Conservation (phyloP, 2,113 vertebrate genomes). For the Vombatus ursinus region DNA sequence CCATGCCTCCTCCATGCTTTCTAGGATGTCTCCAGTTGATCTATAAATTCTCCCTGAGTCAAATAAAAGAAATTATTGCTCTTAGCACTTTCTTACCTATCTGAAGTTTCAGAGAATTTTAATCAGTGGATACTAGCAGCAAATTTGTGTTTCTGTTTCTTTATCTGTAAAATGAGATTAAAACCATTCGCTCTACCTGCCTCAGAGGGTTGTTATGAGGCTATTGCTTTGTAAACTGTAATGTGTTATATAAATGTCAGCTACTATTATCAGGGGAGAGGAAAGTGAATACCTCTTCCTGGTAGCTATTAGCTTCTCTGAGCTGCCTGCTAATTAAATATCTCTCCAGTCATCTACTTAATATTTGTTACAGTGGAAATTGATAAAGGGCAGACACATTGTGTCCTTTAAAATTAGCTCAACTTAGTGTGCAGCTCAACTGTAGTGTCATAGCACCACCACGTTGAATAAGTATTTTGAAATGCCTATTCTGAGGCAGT, state of each 20-base stretch:
- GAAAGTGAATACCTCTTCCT: neutral
- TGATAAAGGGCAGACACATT: neutral
- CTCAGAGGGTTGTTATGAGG: neutral
- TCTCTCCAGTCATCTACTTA: neutral
- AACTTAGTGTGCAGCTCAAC: neutral
- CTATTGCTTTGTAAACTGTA: neutral
- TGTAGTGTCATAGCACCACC: neutral
- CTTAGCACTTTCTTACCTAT: neutral
- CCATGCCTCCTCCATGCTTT: neutral
- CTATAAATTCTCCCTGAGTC: neutral
- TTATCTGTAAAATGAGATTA: neutral
- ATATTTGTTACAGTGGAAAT: neutral
- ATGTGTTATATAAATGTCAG: neutral
- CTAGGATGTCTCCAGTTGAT: neutral
- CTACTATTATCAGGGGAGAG: neutral
- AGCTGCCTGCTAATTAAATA: neutral
- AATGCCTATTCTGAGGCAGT: neutral
- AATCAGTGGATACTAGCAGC: neutral
- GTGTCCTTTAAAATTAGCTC: neutral
- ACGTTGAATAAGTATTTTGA: neutral
- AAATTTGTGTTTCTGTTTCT: neutral
- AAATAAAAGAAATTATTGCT: neutral
- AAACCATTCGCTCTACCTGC: neutral
- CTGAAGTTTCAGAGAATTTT: neutral
- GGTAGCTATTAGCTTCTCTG: neutral